Percentiles rank a stretch among this genome's conserved stretches.
Evolutionary conservation across 1,140 invertebrate species (phyloP).

Genomic region (Cyclina sinensis): DNA sequence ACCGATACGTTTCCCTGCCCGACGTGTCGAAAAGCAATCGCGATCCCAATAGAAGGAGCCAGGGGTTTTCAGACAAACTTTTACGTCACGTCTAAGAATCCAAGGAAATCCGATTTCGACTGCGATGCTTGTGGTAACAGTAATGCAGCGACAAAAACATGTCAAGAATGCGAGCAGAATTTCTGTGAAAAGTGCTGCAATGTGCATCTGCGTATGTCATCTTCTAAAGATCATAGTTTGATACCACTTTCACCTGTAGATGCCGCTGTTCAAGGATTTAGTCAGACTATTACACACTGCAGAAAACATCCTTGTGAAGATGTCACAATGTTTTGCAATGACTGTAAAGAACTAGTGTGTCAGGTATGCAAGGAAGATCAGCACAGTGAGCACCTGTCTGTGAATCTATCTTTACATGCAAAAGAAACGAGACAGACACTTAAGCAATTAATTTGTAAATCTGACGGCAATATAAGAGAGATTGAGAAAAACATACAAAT

Average conservation of each 20-base stretch:
- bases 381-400: background rate
- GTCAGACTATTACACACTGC: background rate
- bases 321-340: background rate
- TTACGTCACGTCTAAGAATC: background rate
- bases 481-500: background rate
- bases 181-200: background rate
- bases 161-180: conserved; percentile 20
- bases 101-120: background rate
- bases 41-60: background rate
- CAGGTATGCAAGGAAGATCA: background rate
- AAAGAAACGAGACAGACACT: background rate
- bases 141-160: background rate
- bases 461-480: background rate
- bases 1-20: background rate
- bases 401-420: background rate
- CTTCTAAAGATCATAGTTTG: background rate
- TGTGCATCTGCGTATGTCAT: background rate
- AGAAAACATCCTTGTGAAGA: background rate
- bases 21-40: background rate
- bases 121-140: background rate
- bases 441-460: background rate
- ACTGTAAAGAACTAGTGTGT: background rate
- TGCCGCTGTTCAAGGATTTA: background rate
- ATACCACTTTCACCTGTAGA: background rate
- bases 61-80: conserved; percentile 19